Conservation (phyloP, 2,113 vertebrate species). For the Cyprinodon tularosa region DNA sequence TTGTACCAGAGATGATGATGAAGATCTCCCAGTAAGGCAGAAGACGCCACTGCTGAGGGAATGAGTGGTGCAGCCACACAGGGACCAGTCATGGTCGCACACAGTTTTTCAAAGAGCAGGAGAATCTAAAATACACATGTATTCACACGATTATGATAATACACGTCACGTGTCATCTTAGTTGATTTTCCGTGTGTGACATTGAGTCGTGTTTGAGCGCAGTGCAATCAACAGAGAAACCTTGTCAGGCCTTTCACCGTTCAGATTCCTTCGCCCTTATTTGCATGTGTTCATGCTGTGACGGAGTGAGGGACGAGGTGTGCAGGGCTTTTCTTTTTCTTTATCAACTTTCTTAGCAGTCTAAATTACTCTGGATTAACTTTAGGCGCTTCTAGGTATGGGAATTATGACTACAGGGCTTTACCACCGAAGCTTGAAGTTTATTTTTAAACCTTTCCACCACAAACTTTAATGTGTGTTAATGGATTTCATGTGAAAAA, state of each 20-base stretch:
- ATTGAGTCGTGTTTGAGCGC: conserved; percentile 51
- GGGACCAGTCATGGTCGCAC: conserved; percentile 63
- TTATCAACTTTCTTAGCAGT: background rate
- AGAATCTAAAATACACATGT: conserved; percentile 77
- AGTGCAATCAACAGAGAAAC: conserved; percentile 38
- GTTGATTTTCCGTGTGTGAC: conserved; percentile 60
- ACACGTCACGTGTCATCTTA: conserved; percentile 75
- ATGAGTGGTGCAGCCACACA: conserved; percentile 63
- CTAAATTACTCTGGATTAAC: background rate
- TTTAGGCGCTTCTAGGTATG: background rate
- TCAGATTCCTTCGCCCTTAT: conserved; percentile 36
- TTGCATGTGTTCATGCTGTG: conserved; percentile 11
- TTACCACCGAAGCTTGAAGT: no score
- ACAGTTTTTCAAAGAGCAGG: conserved; percentile 38
- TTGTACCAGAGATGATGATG: conserved; percentile 40
- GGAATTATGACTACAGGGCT: no score
- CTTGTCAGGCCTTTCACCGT: conserved; percentile 37
- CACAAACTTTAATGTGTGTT: no score
- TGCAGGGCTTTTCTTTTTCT: background rate
- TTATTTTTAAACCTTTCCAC: no score
- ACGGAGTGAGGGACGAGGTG: background rate
- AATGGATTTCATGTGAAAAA: no score
- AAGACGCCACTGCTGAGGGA: conserved; percentile 48
- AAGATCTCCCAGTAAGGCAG: conserved; percentile 53
- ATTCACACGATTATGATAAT: conserved; percentile 79